These are phyloP conservation scores for Sclerurus mexicanus DNA, from an alignment of 2,113 vertebrate genomes.

Conservation along the genomic window DNA sequence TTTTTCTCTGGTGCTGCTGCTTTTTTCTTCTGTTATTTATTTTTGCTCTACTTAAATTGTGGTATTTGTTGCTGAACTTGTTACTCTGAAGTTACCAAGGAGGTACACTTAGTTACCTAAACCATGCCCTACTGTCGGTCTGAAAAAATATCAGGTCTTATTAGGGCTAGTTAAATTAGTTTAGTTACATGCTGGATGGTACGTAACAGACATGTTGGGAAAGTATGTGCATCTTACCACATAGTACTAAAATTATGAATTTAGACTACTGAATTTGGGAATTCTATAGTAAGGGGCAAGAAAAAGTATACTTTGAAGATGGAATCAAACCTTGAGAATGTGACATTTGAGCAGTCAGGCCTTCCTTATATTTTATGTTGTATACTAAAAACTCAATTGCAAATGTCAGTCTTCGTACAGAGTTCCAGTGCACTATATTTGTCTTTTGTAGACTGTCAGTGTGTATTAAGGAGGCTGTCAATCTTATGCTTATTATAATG, in stretches of 20 bases:
- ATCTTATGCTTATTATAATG: neutral
- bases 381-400: neutral
- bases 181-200: neutral
- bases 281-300: neutral
- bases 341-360: neutral
- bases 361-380: neutral
- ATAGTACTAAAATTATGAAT: neutral
- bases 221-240: neutral
- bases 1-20: neutral
- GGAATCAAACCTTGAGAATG: neutral
- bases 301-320: neutral
- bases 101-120: neutral
- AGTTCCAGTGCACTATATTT: neutral
- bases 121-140: neutral
- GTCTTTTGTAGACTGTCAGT: neutral
- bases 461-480: neutral
- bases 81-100: neutral
- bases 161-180: neutral
- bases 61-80: neutral
- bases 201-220: rapidly evolving
- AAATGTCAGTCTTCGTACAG: neutral
- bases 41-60: neutral
- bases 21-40: neutral
- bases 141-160: neutral
- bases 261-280: neutral